phyloP scores from a whole-genome alignment of 1,140 invertebrate genomes.

The Cyclina sinensis region DNA sequence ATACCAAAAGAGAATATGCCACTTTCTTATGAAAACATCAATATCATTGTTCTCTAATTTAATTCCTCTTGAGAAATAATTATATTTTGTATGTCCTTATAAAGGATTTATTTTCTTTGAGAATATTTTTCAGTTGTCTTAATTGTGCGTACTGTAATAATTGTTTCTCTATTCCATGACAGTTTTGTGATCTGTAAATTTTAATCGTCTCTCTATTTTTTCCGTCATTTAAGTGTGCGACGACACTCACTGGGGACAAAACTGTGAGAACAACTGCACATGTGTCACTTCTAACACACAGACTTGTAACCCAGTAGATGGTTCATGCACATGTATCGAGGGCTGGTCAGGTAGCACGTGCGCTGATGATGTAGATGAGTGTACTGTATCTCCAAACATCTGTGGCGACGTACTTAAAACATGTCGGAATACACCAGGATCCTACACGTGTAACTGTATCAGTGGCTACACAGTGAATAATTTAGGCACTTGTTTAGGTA shows the following conservation, averaged over 20 bases:
- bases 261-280: slow-evolving; percentile 51
- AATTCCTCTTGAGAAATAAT: no score
- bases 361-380: slow-evolving; percentile 46
- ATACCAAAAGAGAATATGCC: no score
- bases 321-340: slow-evolving; percentile 38
- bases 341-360: slow-evolving; percentile 44
- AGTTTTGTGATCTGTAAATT: no score
- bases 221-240: slow-evolving; percentile 31
- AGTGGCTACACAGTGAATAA: slow-evolving; percentile 48
- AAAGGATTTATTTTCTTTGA: no score
- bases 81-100: no score
- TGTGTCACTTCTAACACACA: slow-evolving; percentile 41
- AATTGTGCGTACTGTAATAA: no score
- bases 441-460: slow-evolving; percentile 42
- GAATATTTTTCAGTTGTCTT: no score
- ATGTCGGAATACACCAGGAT: slow-evolving; percentile 23
- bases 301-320: slow-evolving; percentile 25
- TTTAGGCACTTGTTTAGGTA: slow-evolving; percentile 25
- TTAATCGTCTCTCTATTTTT: no score
- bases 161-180: no score
- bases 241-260: slow-evolving; percentile 21
- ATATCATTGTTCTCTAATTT: no score
- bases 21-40: no score
- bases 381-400: background rate
- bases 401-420: slow-evolving; percentile 57